Evolutionary conservation across 2,888 invertebrate species (phyloP).

Genomic region (Erannis defoliaria): DNA sequence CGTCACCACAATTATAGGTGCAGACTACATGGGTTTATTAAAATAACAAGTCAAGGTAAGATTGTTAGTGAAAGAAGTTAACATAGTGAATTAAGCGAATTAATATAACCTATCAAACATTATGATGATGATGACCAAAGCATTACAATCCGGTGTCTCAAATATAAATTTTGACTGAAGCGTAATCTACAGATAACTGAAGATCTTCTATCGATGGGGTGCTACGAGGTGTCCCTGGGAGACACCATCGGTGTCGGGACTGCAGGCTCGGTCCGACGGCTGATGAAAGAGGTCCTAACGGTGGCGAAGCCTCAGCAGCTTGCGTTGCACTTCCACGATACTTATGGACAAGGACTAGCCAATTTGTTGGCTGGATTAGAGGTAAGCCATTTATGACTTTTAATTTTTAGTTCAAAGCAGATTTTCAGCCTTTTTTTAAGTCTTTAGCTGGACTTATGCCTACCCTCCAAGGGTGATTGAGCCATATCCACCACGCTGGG

Average conservation of each 20-base stretch:
- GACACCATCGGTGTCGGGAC: slow-evolving; percentile 99
- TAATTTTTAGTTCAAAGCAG: not conserved
- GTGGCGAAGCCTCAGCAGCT: slow-evolving; percentile 89
- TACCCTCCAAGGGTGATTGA: too few relatives aligned
- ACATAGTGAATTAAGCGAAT: too few relatives aligned
- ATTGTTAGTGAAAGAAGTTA: too few relatives aligned
- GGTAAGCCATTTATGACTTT: slow-evolving; percentile 67
- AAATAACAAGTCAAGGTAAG: too few relatives aligned
- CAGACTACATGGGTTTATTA: too few relatives aligned
- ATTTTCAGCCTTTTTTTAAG: not conserved
- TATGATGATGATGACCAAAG: too few relatives aligned
- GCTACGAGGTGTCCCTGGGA: slow-evolving; percentile 98
- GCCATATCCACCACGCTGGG: too few relatives aligned
- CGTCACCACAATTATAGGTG: too few relatives aligned
- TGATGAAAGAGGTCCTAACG: slow-evolving; percentile 91
- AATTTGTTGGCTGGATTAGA: slow-evolving; percentile 97
- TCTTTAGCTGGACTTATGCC: too few relatives aligned
- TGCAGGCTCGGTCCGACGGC: slow-evolving; percentile 90
- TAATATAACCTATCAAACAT: too few relatives aligned
- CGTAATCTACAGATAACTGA: slow-evolving; percentile 83
- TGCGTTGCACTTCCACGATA: slow-evolving; percentile 99
- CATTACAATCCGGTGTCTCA: too few relatives aligned
- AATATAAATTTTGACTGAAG: not conserved
- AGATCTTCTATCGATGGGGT: slow-evolving; percentile 93
- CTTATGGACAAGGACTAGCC: slow-evolving; percentile 98